phyloP scores from a whole-genome alignment of 2,113 vertebrate species.

The Trogon melanurus region DNA sequence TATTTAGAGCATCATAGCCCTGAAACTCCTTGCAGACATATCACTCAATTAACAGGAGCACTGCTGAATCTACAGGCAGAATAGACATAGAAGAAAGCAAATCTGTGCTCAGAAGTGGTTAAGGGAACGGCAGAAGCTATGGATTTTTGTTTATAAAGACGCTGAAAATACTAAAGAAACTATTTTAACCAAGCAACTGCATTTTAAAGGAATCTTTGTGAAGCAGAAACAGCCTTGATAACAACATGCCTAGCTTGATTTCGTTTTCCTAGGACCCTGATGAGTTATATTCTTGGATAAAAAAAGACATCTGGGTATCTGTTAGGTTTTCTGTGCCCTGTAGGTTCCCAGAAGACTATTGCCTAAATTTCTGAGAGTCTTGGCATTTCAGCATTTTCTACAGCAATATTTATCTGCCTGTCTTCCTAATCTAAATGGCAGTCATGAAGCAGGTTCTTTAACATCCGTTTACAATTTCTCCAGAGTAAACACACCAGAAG shows the following conservation, averaged over 20 bases:
- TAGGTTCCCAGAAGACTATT: background rate
- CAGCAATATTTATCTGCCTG: background rate
- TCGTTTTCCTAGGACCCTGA: background rate
- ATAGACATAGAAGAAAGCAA: background rate
- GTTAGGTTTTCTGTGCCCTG: background rate
- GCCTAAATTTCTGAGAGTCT: background rate
- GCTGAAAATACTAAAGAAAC: background rate
- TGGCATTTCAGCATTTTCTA: background rate
- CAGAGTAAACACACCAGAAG: background rate
- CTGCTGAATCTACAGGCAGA: background rate
- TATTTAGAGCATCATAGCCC: background rate
- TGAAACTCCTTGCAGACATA: background rate
- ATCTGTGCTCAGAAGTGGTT: background rate
- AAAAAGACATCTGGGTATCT: background rate
- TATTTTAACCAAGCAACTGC: background rate
- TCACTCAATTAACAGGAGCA: background rate
- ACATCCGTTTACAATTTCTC: background rate
- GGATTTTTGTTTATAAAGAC: background rate
- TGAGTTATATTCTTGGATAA: background rate
- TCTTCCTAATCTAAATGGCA: background rate
- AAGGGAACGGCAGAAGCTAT: background rate
- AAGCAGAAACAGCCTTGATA: background rate
- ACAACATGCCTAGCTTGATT: background rate
- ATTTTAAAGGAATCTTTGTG: background rate
- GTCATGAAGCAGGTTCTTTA: background rate